These are phyloP conservation scores for Xanthorhoe designata DNA, from an alignment of 2,888 invertebrate genomes.

Conservation along the genomic window DNA sequence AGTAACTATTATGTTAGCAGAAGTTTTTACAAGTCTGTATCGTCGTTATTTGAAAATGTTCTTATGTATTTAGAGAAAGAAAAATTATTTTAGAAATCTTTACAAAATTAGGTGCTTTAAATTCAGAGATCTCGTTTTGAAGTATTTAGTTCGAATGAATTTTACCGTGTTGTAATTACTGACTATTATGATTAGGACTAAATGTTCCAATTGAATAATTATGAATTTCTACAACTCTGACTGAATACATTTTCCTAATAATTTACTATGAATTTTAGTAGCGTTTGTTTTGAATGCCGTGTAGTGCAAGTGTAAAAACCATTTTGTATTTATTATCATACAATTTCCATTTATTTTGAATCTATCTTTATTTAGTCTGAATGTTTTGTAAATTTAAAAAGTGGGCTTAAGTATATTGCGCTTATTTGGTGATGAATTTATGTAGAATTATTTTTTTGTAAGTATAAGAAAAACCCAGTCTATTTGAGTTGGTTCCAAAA, in stretches of 20 bases:
- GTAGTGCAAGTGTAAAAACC: neutral
- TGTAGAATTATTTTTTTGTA: neutral
- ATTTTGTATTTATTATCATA: neutral
- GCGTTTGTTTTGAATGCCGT: constrained; percentile 2
- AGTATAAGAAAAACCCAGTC: neutral
- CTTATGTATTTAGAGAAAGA: constrained; percentile 13
- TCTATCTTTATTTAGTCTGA: neutral
- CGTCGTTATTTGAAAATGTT: constrained; percentile 9
- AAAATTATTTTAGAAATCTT: constrained; percentile 33
- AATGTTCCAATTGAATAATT: constrained; percentile 14
- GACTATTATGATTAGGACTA: constrained; percentile 11
- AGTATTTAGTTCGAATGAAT: constrained; percentile 30
- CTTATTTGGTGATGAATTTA: constrained; percentile 7
- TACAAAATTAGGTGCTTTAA: constrained; percentile 34
- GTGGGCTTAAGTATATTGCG: constrained; percentile 19
- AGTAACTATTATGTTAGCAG: neutral
- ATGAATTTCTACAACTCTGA: constrained; percentile 14
- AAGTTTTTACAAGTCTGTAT: constrained; percentile 4
- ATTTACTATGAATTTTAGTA: constrained; percentile 14
- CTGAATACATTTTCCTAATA: constrained; percentile 25
- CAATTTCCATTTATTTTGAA: constrained; percentile 2
- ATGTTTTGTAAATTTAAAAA: constrained; percentile 11
- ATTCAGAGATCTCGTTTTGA: constrained; percentile 30
- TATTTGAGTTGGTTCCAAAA: too few relatives aligned
- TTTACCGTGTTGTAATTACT: constrained; percentile 19